A percentile compares a stretch with the other conserved stretches of the same genome.
phyloP scores from a whole-genome alignment of 2,888 invertebrate species.

The Lasioglossum marginatum region DNA sequence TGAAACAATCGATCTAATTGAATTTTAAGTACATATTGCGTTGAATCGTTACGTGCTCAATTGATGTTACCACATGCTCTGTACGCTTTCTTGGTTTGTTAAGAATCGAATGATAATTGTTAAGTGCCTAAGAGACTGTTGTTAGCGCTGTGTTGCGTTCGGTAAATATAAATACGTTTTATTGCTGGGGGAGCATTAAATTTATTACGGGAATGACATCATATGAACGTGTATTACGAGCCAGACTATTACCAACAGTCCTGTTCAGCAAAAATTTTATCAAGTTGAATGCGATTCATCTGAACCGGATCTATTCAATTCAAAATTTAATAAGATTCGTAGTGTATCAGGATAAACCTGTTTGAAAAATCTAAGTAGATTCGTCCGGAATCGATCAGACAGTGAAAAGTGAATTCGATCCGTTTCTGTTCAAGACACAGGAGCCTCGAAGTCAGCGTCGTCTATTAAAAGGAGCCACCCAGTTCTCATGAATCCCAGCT shows the following conservation, averaged over 20 bases:
- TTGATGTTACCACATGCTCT: neutral
- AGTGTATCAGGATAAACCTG: neutral
- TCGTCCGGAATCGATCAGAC: neutral
- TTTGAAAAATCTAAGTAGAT: neutral
- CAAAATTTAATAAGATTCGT: neutral
- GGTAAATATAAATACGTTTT: neutral
- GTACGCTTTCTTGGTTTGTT: neutral
- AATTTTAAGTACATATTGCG: neutral
- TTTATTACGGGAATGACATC: neutral
- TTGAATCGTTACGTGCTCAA: neutral
- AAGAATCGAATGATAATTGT: neutral
- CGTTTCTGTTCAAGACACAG: neutral
- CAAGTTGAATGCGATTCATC: neutral
- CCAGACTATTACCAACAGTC: neutral
- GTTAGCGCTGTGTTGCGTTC: neutral
- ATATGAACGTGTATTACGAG: neutral
- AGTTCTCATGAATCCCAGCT: neutral
- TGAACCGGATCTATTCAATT: neutral
- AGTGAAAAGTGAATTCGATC: neutral
- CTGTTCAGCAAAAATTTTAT: neutral
- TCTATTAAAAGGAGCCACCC: neutral
- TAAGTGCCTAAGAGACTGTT: neutral
- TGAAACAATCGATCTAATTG: neutral
- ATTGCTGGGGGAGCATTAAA: neutral
- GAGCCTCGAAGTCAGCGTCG: neutral